Percentiles rank a stretch among this genome's conserved stretches.
These are phyloP conservation scores for Euproctis similis DNA, from an alignment of 2,888 invertebrate species.

Conservation along the genomic window DNA sequence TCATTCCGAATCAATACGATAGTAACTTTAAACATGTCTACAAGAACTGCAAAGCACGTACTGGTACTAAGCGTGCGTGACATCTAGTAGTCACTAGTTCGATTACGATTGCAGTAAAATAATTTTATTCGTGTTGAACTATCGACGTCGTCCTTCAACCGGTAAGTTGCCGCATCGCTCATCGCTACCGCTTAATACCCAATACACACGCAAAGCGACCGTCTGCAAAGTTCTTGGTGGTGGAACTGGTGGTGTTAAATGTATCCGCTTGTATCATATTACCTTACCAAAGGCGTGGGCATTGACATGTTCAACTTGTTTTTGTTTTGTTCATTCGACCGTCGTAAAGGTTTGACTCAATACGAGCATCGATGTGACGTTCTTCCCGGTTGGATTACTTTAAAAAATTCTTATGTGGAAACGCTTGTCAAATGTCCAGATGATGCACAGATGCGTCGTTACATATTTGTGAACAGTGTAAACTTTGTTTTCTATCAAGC, in stretches of 20 bases:
- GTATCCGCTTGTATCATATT: constrained; percentile 72
- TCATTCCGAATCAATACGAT: no score
- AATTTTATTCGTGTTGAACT: constrained; percentile 40
- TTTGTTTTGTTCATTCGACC: constrained; percentile 67
- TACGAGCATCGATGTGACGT: constrained; percentile 66
- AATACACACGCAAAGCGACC: constrained; percentile 36
- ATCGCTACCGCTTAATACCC: constrained; percentile 47
- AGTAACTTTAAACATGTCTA: no score
- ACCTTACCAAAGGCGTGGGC: constrained; percentile 73
- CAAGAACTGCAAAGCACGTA: constrained; percentile 27
- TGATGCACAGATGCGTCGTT: constrained; percentile 19
- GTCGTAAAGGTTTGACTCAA: constrained; percentile 68
- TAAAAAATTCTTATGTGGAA: constrained; percentile 50
- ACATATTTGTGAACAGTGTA: constrained; percentile 32
- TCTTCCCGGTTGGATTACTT: constrained; percentile 51
- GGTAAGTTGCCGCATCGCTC: constrained; percentile 35
- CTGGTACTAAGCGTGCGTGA: constrained; percentile 46
- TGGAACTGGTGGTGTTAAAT: constrained; percentile 70
- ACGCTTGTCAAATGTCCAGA: constrained; percentile 55
- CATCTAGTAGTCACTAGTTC: constrained; percentile 47
- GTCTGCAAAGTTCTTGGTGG: constrained; percentile 52
- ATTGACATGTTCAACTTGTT: constrained; percentile 73
- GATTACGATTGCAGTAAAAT: constrained; percentile 42
- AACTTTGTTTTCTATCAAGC: constrained; percentile 19
- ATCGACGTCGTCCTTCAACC: constrained; percentile 37